Conservation (phyloP, 2,113 vertebrate genomes). For the Anseranas semipalmata region DNA sequence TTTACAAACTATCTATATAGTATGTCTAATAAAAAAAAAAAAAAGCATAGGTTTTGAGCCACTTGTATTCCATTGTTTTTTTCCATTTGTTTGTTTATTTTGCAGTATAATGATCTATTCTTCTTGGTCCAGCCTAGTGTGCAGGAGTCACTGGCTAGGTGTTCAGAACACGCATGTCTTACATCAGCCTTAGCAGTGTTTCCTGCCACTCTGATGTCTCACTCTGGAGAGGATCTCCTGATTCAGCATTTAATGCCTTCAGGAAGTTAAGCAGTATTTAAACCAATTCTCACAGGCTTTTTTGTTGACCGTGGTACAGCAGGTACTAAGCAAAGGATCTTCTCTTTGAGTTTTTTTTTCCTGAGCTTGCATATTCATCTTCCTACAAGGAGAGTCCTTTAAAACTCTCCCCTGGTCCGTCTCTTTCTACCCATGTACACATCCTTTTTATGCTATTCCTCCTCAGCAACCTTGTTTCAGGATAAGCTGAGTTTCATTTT, state of each 20-base stretch:
- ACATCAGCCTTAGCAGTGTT: background rate
- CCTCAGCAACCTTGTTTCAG: background rate
- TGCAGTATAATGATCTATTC: background rate
- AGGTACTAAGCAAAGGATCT: conserved; percentile 18
- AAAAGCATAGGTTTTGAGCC: conserved; percentile 44
- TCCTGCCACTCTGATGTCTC: background rate
- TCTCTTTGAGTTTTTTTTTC: background rate
- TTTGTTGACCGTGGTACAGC: background rate
- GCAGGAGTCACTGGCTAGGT: background rate
- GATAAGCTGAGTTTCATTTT: background rate
- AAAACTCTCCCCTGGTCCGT: background rate
- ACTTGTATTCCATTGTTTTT: background rate
- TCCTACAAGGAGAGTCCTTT: background rate
- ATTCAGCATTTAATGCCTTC: conserved; percentile 19
- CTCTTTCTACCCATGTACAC: background rate
- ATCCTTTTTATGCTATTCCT: background rate
- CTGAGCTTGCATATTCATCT: background rate
- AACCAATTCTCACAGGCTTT: background rate
- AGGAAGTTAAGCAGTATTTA: conserved; percentile 19
- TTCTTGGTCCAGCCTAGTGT: background rate
- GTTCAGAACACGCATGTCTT: background rate
- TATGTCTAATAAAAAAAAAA: conserved; percentile 53
- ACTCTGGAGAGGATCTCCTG: background rate
- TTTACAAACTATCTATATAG: conserved; percentile 62
- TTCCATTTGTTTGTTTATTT: conserved; percentile 5